Conservation (phyloP, 2,888 invertebrate species). For the Eupeodes luniger region DNA sequence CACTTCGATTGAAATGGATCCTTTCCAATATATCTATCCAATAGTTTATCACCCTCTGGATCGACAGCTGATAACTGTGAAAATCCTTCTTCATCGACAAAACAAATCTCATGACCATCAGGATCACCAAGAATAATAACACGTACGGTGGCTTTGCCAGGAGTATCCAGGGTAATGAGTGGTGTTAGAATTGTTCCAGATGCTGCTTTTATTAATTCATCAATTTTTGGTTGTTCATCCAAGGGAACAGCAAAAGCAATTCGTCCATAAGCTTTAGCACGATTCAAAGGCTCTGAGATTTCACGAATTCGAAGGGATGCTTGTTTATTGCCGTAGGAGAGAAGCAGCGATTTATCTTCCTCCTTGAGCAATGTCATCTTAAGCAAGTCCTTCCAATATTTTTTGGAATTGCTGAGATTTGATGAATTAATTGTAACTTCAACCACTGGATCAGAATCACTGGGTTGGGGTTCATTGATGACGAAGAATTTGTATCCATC, state of each 20-base stretch:
- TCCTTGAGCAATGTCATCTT: conserved; percentile 89
- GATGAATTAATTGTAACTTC: conserved; percentile 92
- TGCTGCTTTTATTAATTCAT: conserved; percentile 89
- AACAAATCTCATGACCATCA: conserved; percentile 98
- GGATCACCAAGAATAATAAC: conserved; percentile 99
- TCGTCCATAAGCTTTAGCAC: conserved; percentile 96
- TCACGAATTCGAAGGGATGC: conserved; percentile 89
- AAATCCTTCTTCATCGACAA: conserved; percentile 98
- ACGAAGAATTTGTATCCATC: conserved; percentile 96
- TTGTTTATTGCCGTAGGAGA: conserved; percentile 91
- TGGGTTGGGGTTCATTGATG: conserved; percentile 89
- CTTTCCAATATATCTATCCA: conserved; percentile 89
- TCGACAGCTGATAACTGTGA: conserved; percentile 94
- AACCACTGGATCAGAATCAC: conserved; percentile 90
- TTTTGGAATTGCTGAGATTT: conserved; percentile 89
- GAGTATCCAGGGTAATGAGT: conserved; percentile 96
- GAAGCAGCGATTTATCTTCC: conserved; percentile 86
- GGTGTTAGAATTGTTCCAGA: conserved; percentile 93
- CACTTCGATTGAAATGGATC: conserved; percentile 83
- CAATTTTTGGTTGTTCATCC: conserved; percentile 90
- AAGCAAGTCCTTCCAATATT: conserved; percentile 93
- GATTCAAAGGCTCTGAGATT: conserved; percentile 87
- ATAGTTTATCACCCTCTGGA: conserved; percentile 90
- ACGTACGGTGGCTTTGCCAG: conserved; percentile 97
- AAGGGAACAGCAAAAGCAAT: conserved; percentile 96